These are phyloP conservation scores for Falco concolor DNA, from an alignment of 2,797 vertebrate genomes.

Conservation along the genomic window DNA sequence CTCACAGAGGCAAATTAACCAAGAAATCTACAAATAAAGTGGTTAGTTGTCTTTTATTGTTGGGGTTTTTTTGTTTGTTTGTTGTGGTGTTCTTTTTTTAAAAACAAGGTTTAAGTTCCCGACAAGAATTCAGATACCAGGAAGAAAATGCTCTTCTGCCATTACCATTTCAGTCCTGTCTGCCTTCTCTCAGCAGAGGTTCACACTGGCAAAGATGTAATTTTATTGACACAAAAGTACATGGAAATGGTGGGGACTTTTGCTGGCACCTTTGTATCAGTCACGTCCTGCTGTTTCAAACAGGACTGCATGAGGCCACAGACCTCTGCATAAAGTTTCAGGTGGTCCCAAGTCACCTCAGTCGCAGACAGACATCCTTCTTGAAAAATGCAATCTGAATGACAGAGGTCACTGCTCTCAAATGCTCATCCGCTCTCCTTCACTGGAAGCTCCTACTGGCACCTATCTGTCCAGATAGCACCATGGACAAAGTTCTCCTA, in stretches of 20 bases:
- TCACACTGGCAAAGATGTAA: neutral
- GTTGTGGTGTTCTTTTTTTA: neutral
- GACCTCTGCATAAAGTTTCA: neutral
- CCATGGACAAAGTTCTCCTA: neutral
- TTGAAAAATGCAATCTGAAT: neutral
- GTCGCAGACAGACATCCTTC: neutral
- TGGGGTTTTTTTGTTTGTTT: neutral
- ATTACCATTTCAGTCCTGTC: neutral
- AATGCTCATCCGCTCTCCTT: neutral
- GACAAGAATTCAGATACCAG: neutral
- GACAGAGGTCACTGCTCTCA: neutral
- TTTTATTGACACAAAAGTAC: neutral
- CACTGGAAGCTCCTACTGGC: neutral
- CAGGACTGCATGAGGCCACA: neutral
- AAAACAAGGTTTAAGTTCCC: neutral
- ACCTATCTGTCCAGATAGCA: neutral
- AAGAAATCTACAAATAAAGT: neutral
- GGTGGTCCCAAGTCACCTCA: neutral
- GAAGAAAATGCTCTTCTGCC: neutral
- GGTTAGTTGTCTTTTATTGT: neutral
- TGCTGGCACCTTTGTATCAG: neutral
- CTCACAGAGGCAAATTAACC: neutral
- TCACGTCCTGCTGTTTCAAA: neutral
- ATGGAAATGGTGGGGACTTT: neutral
- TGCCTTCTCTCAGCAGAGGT: neutral